Percentiles rank a stretch among this genome's conserved stretches.
Evolutionary conservation across 30 jellyfish, hydroid and myxozoan species (phyloP).

Genomic region (Nemopilema nomurai): DNA sequence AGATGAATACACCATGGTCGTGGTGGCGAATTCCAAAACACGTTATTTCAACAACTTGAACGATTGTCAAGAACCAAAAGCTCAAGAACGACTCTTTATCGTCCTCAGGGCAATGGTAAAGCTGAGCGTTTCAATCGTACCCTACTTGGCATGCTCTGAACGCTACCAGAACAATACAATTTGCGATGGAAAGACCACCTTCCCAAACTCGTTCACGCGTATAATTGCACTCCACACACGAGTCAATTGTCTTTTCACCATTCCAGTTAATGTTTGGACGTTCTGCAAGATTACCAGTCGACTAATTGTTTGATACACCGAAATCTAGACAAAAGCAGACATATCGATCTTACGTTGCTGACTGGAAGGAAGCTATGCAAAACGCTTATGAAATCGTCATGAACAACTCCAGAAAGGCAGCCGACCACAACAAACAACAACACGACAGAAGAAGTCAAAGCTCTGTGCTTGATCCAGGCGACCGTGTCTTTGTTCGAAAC

Average conservation of each 20-base stretch:
- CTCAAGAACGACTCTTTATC: conserved; percentile 58
- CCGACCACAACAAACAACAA: not conserved
- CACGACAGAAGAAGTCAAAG: not conserved
- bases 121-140: conserved; percentile 47
- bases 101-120: conserved; percentile 56
- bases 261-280: conserved; percentile 18
- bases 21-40: conserved; percentile 47
- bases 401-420: conserved; percentile 8
- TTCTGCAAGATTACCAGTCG: conserved; percentile 45
- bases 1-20: conserved; percentile 38
- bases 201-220: conserved; percentile 45
- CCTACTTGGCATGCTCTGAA: conserved; percentile 39
- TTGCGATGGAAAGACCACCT: conserved; percentile 55
- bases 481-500: conserved; percentile 34
- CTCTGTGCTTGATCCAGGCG: conserved; percentile 3
- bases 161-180: conserved; percentile 39
- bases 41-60: conserved; percentile 19
- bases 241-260: conserved; percentile 23
- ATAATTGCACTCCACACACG: conserved; percentile 49
- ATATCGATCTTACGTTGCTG: conserved; percentile 10
- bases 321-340: not conserved
- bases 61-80: conserved; percentile 19
- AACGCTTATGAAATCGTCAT: conserved; percentile 42
- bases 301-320: conserved; percentile 24
- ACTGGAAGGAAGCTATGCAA: conserved; percentile 45